A percentile compares a stretch with the other conserved stretches of the same genome.
Evolutionary conservation across 2,113 vertebrate species (phyloP).

Genomic region (Pardalotus punctatus): DNA sequence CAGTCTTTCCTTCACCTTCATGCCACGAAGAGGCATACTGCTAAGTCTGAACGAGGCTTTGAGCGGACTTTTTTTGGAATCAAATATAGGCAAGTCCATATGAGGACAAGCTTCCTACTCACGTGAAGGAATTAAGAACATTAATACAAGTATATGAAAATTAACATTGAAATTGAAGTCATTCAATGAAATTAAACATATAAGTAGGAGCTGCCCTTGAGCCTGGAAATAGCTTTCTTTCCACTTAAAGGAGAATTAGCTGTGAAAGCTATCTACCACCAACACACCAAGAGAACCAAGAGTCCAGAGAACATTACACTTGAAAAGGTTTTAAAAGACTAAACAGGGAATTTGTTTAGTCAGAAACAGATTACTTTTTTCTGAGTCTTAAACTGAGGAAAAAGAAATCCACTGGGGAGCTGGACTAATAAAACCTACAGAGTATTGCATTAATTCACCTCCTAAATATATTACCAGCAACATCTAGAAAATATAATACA

Average conservation of each 20-base stretch:
- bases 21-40: rapidly evolving
- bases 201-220: background rate
- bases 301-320: background rate
- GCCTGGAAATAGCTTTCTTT: background rate
- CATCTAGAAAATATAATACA: background rate
- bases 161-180: background rate
- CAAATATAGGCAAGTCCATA: background rate
- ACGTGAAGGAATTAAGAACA: background rate
- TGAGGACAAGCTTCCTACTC: background rate
- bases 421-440: background rate
- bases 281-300: background rate
- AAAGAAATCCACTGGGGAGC: background rate
- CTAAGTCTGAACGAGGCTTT: background rate
- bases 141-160: background rate
- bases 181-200: background rate
- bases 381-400: background rate
- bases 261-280: background rate
- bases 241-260: background rate
- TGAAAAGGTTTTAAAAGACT: background rate
- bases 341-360: background rate
- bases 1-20: background rate
- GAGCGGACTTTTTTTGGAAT: background rate
- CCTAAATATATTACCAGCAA: background rate
- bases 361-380: background rate
- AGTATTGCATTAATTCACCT: background rate